Base-by-base conservation (phyloP, 2,888 invertebrate genomes). In the Trissoscelio sp. region DNA sequence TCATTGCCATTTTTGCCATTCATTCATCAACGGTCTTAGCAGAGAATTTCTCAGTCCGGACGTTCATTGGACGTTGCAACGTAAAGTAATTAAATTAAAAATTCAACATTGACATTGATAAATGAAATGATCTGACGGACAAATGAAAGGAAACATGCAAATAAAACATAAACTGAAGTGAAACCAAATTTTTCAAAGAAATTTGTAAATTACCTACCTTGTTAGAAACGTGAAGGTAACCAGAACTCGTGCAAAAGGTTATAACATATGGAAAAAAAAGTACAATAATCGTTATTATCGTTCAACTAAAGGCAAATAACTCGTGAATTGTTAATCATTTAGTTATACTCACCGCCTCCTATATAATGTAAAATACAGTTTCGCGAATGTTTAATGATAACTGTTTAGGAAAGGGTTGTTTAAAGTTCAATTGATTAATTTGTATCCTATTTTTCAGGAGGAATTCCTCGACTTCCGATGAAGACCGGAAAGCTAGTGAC, bases 341-440 rank as follows among this genome's bases (percentile, higher is more conserved):
- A 11, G 1, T 18, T n/a, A 37, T 58, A 48, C 70, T 70, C 9
- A 72, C 72, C 46, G 60, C n/a, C 51, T 58, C n/a, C 34, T 28
- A 18, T 60, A 48, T 18, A 60, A 44, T 51, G 48, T 12, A 51
- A 60, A 60, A 72, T 72, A 60, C 72, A 72, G 39, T 60, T 72
- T 48, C 20, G 48, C 39, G 12, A 39, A 20, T n/a, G n/a, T 28
- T 64, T 18, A 34, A 51, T 16, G n/a, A n/a, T n/a, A n/a, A n/a
- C n/a, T n/a, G n/a, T n/a, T n/a, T n/a, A n/a, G n/a, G n/a, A n/a
- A n/a, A n/a, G n/a, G n/a, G n/a, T n/a, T n/a, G n/a, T n/a, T n/a
- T n/a, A n/a, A n/a, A n/a, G n/a, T n/a, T n/a, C n/a, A n/a, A n/a
- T n/a, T n/a, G n/a, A n/a, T n/a, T n/a, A 24, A 24, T 24, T 24